These are phyloP conservation scores for Cyprinus carpio DNA, from an alignment of 2,113 vertebrate genomes.

Conservation along the genomic window DNA sequence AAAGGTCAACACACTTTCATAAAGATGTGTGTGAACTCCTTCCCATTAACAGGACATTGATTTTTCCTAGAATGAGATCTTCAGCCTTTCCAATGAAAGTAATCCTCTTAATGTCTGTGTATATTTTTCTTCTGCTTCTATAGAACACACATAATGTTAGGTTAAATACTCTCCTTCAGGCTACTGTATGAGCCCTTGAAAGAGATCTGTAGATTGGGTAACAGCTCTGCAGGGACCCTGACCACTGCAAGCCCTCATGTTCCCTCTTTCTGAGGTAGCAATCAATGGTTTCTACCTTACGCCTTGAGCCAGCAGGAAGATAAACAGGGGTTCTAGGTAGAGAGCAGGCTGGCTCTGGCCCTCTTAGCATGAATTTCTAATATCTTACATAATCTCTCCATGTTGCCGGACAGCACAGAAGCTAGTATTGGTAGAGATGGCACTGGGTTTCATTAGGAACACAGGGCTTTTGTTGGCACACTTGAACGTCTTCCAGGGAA, in stretches of 20 bases:
- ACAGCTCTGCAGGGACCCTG: conserved; percentile 22
- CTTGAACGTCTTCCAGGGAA: conserved; percentile 39
- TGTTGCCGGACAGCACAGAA: neutral
- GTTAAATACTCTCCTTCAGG: conserved; percentile 6
- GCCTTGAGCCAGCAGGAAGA: conserved; percentile 24
- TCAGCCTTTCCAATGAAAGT: conserved; percentile 12
- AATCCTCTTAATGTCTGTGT: neutral
- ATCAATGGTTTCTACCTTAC: conserved; percentile 33
- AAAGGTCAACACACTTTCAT: conserved; percentile 39
- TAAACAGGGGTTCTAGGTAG: conserved; percentile 18
- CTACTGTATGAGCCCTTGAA: neutral
- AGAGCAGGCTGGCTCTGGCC: conserved; percentile 11
- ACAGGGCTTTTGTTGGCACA: conserved; percentile 32
- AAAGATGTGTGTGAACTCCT: neutral
- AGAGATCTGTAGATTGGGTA: conserved; percentile 40
- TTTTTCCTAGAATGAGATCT: neutral
- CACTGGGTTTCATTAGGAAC: conserved; percentile 6
- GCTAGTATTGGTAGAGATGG: conserved; percentile 20
- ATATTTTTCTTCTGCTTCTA: conserved; percentile 1
- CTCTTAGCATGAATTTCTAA: conserved; percentile 27
- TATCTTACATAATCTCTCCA: neutral
- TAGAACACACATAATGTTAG: conserved; percentile 6
- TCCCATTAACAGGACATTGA: conserved; percentile 3
- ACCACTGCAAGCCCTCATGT: conserved; percentile 18
- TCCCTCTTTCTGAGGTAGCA: conserved; percentile 30